These are phyloP conservation scores for Hippoglossus hippoglossus DNA, from an alignment of 2,797 vertebrate species.

Conservation along the genomic window DNA sequence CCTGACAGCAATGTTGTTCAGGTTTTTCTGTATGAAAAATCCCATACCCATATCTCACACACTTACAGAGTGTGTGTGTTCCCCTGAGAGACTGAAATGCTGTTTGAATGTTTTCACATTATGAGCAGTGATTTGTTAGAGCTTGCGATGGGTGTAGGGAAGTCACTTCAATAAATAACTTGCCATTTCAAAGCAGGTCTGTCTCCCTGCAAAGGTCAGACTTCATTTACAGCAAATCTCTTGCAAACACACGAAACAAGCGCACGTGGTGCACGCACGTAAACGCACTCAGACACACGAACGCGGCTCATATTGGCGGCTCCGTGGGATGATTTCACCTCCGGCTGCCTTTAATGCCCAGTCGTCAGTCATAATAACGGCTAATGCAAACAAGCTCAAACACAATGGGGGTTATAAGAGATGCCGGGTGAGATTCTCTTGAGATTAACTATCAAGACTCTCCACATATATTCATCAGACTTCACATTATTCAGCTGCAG, in stretches of 20 bases:
- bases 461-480: conserved; percentile 3
- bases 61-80: not conserved
- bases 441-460: conserved; percentile 23
- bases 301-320: conserved; percentile 47
- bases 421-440: conserved; percentile 25
- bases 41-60: conserved; percentile 19
- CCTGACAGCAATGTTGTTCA: conserved; percentile 20
- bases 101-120: conserved; percentile 71
- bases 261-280: conserved; percentile 4
- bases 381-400: conserved; percentile 53
- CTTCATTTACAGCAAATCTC: conserved; percentile 80
- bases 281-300: conserved; percentile 28
- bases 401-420: conserved; percentile 26
- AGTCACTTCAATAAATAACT: conserved; percentile 79
- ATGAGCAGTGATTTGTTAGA: conserved; percentile 69
- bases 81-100: conserved; percentile 50
- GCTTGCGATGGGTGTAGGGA: conserved; percentile 48
- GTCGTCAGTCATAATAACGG: conserved; percentile 63
- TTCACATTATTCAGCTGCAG: conserved; percentile 30
- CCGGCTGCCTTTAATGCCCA: conserved; percentile 48
- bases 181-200: conserved; percentile 77
- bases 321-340: conserved; percentile 46
- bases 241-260: conserved; percentile 72
- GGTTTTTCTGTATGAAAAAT: conserved; percentile 30
- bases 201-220: conserved; percentile 77